Evolutionary conservation across 2,888 invertebrate genomes (phyloP), one percentile per base, ranked within the genome.

Genomic region (Ametastegia equiseti): DNA sequence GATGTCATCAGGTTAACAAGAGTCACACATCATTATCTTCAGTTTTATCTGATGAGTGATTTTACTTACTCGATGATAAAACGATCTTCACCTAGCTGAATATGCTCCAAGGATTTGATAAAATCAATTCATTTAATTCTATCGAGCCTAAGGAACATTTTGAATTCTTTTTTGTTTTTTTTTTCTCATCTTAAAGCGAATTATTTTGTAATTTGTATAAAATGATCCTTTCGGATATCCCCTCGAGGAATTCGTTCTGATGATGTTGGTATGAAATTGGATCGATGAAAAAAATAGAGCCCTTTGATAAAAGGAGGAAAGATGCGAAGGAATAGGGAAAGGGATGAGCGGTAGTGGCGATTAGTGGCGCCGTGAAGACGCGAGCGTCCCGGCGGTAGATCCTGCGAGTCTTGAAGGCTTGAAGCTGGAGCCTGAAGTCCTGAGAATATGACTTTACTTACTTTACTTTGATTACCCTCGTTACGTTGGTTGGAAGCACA

Each of bases 301-400:
- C n/a, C n/a, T n/a, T n/a, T 27, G 39, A 30, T 13, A 7, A 15
- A 80, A 54, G 11, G 57, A 73, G 42, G n/a, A 30, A 42, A 39
- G 42, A 30, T 23, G n/a, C n/a, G n/a, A 63, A 33, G 63, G 69
- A 69, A 80, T 30, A 60, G 13, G n/a, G 33, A n/a, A n/a, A n/a
- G 23, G 60, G n/a, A 33, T 45, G 47, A 45, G 54, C 19, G 36
- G 11, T n/a, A 54, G 54, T n/a, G 75, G 54, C 82, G 81, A 84
- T 84, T 83, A 84, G 80, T 73, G 84, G 82, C 84, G 83, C 81
- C 83, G 77, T 33, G n/a, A 77, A 80, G 83, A 82, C 83, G 81
- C 71, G 65, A 36, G 75, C 60, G 69, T n/a, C 67, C 65, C 42
- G 54, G 27, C 19, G 39, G 36, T 65, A 65, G 65, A 65, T 39